Evolutionary conservation across 2,888 invertebrate genomes (phyloP).

Genomic region (Cryptus viduatorius): DNA sequence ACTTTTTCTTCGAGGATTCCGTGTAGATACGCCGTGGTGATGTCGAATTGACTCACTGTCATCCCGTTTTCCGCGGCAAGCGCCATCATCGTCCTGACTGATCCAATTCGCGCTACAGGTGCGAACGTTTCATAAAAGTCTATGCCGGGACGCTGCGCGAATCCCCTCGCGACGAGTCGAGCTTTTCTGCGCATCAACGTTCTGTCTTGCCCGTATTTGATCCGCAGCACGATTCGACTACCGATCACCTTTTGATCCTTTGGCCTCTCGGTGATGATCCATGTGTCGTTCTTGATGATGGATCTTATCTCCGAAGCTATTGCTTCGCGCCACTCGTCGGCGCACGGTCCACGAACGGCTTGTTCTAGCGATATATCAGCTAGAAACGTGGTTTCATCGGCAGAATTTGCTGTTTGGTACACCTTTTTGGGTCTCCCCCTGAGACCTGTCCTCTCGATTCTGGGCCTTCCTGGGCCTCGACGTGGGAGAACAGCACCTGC

Average conservation of each 20-base stretch:
- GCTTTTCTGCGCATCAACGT: constrained; percentile 61
- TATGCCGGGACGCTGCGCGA: constrained; percentile 50
- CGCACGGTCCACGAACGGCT: constrained; percentile 49
- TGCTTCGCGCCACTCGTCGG: constrained; percentile 64
- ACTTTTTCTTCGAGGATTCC: constrained; percentile 64
- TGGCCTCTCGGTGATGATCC: constrained; percentile 55
- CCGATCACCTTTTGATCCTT: constrained; percentile 17
- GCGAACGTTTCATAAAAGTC: constrained; percentile 66
- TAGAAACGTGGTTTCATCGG: neutral
- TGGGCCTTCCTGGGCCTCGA: constrained; percentile 57
- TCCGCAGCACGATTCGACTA: constrained; percentile 40
- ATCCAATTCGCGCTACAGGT: constrained; percentile 62
- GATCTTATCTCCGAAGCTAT: constrained; percentile 67
- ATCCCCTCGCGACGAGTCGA: constrained; percentile 65
- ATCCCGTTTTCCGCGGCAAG: constrained; percentile 58
- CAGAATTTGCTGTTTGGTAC: neutral
- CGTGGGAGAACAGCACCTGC: constrained; percentile 37
- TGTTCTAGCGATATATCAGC: neutral
- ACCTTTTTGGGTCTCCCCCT: neutral
- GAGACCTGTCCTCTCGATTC: neutral
- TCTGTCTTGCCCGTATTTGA: constrained; percentile 58
- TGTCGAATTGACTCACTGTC: constrained; percentile 67
- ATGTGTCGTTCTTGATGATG: constrained; percentile 56
- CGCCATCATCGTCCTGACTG: constrained; percentile 63
- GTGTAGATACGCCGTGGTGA: constrained; percentile 70